A percentile compares a stretch with the other conserved stretches of the same genome.
Evolutionary conservation across 2,888 invertebrate genomes (phyloP).

Genomic region (Amphipyra tragopoginis): DNA sequence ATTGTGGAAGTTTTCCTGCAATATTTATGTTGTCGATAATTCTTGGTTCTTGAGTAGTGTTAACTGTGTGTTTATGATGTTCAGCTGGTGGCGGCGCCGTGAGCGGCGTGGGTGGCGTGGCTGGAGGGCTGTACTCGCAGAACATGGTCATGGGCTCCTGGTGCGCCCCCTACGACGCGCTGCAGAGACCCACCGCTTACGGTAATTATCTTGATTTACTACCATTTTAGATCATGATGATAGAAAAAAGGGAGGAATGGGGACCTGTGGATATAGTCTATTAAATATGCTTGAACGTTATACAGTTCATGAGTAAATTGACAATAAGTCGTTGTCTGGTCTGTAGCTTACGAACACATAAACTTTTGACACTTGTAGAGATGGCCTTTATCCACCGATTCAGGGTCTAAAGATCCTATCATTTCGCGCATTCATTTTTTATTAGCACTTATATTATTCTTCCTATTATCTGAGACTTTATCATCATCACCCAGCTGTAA

Average conservation of each 20-base stretch:
- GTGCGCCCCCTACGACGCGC: slow-evolving; percentile 94
- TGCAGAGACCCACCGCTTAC: slow-evolving; percentile 95
- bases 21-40: background rate
- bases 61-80: slow-evolving; percentile 22
- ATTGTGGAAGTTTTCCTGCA: background rate
- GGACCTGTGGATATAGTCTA: background rate
- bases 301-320: too few species aligned
- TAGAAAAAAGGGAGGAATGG: background rate
- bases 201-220: slow-evolving; percentile 82
- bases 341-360: too few species aligned
- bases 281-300: too few species aligned
- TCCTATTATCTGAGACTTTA: too few species aligned
- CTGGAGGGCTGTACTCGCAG: slow-evolving; percentile 93
- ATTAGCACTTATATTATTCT: too few species aligned
- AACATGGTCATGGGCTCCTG: slow-evolving; percentile 94
- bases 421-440: too few species aligned
- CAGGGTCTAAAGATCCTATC: too few species aligned
- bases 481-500: too few species aligned
- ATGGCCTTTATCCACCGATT: too few species aligned
- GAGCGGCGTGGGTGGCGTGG: slow-evolving; percentile 83
- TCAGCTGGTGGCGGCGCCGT: slow-evolving; percentile 69
- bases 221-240: too few species aligned
- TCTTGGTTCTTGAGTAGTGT: background rate
- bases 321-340: too few species aligned
- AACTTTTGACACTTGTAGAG: too few species aligned